Evolutionary conservation across 1,140 invertebrate species (phyloP), one percentile per base, ranked within the genome.

Genomic region (Cataglyphis hispanica): DNA sequence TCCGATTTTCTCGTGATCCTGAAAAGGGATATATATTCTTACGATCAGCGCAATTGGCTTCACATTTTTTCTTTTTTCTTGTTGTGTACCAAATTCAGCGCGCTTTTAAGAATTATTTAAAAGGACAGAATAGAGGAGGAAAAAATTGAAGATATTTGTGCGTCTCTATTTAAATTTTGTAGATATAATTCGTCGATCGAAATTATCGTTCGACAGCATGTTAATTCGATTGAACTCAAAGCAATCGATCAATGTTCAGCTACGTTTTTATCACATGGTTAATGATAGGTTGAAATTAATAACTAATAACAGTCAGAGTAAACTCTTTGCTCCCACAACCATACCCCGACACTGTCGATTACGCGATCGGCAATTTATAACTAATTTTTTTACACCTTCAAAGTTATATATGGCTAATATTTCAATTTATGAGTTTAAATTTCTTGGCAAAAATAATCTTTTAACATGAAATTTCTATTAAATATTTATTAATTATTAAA

Each of bases 231-330:
- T 64, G 43, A 69, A 56, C 64, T 80, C 53, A 43, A 69, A 69
- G 63, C 76, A 46, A 80, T 80, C 63, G 63, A 80, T 80, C 64
- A 80, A 56, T 80, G 64, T 40, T 80, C 64, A 80, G 63, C 46
- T 56, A 56, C 6, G 56, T 69, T 56, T 63, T 80, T 69, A 40
- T 40, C 4, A 34, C 34, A 34, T 19, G 64, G 56, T 69, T 80
- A 80, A 80, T 80, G 77, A 69, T 69, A 77, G 75, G 75, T 69
- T 80, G 77, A 58, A 80, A 31, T 69, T 80, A 80, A 69, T 63
- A 80, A 50, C 8, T 80, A 69, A 80, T 80, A 69, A 80, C 46
- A 69, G 46, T 77, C 43, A 37, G 60, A 63, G 60, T 80, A 69
- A 80, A 80, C 34, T 80, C 64, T 80, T 80, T 80, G 50, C 69